Evolutionary conservation across 2,113 vertebrate genomes (phyloP).

Genomic region (Monopterus albus): DNA sequence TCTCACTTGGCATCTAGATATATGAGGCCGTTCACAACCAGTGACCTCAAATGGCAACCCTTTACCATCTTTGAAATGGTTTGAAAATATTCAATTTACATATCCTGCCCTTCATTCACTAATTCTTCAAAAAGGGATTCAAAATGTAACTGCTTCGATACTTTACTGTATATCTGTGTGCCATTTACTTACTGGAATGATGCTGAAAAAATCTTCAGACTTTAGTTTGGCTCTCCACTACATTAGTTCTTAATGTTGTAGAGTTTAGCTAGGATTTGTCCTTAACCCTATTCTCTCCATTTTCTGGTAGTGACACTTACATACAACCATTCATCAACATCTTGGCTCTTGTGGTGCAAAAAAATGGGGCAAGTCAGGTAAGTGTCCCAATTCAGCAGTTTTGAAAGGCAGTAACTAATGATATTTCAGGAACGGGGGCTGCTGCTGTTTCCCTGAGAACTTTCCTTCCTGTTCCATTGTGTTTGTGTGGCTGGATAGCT

Average conservation of each 20-base stretch:
- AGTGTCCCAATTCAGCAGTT: conserved; percentile 84
- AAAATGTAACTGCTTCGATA: conserved; percentile 4
- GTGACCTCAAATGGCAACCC: conserved; percentile 68
- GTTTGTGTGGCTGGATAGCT: conserved; percentile 79
- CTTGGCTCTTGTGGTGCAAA: conserved; percentile 76
- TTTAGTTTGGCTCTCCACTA: background rate
- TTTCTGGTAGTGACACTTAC: conserved; percentile 67
- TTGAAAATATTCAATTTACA: conserved; percentile 77
- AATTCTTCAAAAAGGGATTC: conserved; percentile 53
- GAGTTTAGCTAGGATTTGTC: conserved; percentile 58
- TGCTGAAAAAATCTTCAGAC: background rate
- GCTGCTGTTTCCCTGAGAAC: conserved; percentile 75
- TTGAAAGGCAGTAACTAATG: conserved; percentile 83
- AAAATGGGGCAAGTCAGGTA: conserved; percentile 83
- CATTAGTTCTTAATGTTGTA: conserved; percentile 29
- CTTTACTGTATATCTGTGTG: background rate
- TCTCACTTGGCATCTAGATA: conserved; percentile 75
- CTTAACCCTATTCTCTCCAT: conserved; percentile 77
- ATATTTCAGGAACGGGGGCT: conserved; percentile 70
- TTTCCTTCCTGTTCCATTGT: conserved; percentile 71
- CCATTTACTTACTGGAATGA: conserved; percentile 23
- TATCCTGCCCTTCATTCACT: conserved; percentile 71
- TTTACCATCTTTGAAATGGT: conserved; percentile 67
- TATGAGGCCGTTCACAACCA: conserved; percentile 70
- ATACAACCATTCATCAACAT: conserved; percentile 80